A percentile compares a stretch with the other conserved stretches of the same genome.
Conservation (phyloP, 2,888 invertebrate species). For the Candidula unifasciata region DNA sequence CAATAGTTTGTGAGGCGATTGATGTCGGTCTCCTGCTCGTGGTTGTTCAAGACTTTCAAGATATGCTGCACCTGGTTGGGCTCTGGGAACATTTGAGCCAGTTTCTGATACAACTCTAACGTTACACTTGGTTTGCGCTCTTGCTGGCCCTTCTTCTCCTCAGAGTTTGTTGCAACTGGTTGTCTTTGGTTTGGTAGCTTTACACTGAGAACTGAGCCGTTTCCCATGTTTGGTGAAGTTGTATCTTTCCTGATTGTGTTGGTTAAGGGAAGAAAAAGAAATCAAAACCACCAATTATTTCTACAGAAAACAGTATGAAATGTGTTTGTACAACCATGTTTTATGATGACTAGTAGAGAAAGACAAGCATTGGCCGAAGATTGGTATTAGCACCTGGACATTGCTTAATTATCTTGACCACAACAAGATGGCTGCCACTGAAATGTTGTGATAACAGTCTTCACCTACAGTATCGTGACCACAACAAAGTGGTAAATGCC, state of each 20-base stretch:
- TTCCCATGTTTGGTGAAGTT: background rate
- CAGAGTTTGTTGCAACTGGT: background rate
- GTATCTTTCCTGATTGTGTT: background rate
- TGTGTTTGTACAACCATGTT: background rate
- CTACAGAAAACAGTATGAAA: background rate
- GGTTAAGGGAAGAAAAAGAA: background rate
- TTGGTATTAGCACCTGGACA: background rate
- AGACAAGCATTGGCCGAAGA: background rate
- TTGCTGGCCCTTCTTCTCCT: background rate
- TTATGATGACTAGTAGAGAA: background rate
- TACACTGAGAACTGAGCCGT: background rate
- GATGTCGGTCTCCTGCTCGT: conserved; percentile 65
- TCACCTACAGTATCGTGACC: too few relatives aligned
- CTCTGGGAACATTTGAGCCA: conserved; percentile 64
- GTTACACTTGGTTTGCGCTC: conserved; percentile 42
- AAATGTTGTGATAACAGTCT: too few relatives aligned
- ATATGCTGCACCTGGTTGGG: conserved; percentile 60
- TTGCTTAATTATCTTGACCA: too few relatives aligned
- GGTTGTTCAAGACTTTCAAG: conserved; percentile 62
- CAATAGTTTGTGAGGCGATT: conserved; percentile 67
- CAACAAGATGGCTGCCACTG: too few relatives aligned
- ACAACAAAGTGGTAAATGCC: too few relatives aligned
- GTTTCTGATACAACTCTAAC: conserved; percentile 55
- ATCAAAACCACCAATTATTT: background rate
- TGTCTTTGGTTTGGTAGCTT: background rate